phyloP scores from a whole-genome alignment of 1,140 invertebrate genomes.

The Eumaeus atala region DNA sequence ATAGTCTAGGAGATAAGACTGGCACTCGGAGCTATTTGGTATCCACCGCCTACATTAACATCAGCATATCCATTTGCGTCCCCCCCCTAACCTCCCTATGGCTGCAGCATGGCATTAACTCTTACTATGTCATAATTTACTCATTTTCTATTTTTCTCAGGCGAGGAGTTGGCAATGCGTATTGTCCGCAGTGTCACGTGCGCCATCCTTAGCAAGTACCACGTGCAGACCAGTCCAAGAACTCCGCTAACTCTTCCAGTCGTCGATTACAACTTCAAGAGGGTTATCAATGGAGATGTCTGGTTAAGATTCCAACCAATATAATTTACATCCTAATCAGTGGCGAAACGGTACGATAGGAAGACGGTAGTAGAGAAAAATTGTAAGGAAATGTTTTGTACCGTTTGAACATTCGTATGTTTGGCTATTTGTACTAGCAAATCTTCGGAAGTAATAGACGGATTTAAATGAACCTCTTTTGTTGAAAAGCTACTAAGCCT shows the following conservation, averaged over 20 bases:
- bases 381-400: no score
- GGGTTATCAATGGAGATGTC: conserved; percentile 38
- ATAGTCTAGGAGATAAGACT: no score
- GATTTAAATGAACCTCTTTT: no score
- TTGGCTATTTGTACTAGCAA: no score
- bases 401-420: no score
- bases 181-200: conserved; percentile 38
- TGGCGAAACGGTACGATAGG: no score
- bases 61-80: no score
- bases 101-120: background rate
- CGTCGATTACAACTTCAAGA: conserved; percentile 42
- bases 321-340: background rate
- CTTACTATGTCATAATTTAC: background rate
- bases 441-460: no score
- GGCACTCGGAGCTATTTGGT: no score
- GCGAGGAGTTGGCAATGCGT: conserved; percentile 43
- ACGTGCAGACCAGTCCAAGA: conserved; percentile 32
- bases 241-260: conserved; percentile 33
- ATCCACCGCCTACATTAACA: no score
- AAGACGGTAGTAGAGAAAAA: no score
- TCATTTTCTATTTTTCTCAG: conserved; percentile 36
- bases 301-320: conserved; percentile 47
- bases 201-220: conserved; percentile 37
- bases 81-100: background rate
- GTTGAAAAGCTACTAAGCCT: no score